phyloP scores from a whole-genome alignment of 2,888 invertebrate genomes.

The Rhimphoctona megacephalus region DNA sequence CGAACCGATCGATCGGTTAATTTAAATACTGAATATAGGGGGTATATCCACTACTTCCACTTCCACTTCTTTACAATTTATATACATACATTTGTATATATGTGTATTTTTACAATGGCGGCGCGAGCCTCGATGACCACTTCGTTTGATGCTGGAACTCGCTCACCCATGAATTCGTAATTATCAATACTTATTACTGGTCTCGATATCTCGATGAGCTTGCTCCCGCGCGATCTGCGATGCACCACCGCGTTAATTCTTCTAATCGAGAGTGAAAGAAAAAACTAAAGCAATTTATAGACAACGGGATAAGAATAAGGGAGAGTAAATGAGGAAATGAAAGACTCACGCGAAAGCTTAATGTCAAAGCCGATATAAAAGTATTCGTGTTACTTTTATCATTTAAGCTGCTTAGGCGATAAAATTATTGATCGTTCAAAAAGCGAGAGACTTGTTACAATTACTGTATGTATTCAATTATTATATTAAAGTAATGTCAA shows the following conservation, averaged over 20 bases:
- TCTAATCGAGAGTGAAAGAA: constrained; percentile 72
- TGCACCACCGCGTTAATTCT: constrained; percentile 74
- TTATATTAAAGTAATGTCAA: no score
- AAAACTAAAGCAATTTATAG: constrained; percentile 22
- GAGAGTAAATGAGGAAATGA: background rate
- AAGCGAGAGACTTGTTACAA: no score
- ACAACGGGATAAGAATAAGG: background rate
- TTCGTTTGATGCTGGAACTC: constrained; percentile 63
- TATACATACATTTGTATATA: constrained; percentile 9
- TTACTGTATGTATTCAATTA: no score
- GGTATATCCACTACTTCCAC: constrained; percentile 53
- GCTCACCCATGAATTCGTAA: constrained; percentile 82
- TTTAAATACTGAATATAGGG: constrained; percentile 83
- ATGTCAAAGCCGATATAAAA: background rate
- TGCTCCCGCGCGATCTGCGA: constrained; percentile 67
- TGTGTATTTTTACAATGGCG: constrained; percentile 65
- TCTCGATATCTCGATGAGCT: constrained; percentile 73
- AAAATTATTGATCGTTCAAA: no score
- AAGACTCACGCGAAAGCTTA: constrained; percentile 53
- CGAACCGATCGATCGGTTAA: constrained; percentile 83
- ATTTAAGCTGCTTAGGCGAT: no score
- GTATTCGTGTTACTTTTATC: background rate
- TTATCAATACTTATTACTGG: constrained; percentile 83
- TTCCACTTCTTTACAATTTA: constrained; percentile 36
- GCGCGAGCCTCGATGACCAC: constrained; percentile 65